A percentile compares a stretch with the other conserved stretches of the same genome.
Evolutionary conservation across 2,888 invertebrate genomes (phyloP).

Genomic region (Thysanoteuthis rhombus): DNA sequence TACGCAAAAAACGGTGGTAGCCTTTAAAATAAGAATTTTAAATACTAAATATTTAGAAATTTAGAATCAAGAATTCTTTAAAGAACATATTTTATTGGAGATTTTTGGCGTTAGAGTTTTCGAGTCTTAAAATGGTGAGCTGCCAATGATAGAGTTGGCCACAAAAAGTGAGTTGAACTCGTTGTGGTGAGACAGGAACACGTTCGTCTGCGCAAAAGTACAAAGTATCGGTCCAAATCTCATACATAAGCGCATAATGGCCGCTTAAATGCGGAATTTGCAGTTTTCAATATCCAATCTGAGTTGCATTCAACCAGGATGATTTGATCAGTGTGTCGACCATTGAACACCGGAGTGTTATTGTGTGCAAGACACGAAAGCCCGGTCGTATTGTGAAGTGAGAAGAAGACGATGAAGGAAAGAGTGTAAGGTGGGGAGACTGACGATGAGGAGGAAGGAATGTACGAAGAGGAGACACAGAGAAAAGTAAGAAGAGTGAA

Average conservation of each 20-base stretch:
- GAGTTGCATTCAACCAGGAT: constrained; percentile 12
- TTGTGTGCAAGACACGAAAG: neutral
- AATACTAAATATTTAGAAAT: neutral
- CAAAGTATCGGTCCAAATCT: neutral
- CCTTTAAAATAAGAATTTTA: neutral
- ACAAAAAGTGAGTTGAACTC: neutral
- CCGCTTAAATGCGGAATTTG: neutral
- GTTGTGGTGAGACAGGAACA: neutral
- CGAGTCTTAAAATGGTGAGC: neutral
- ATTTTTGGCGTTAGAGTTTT: neutral
- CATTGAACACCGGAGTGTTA: neutral
- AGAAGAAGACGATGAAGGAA: neutral
- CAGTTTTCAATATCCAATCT: neutral
- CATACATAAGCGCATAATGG: neutral
- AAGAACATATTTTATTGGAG: neutral
- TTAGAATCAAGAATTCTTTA: neutral
- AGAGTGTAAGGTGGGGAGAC: neutral
- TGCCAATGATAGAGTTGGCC: neutral
- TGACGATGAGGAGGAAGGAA: neutral
- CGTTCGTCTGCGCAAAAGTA: neutral
- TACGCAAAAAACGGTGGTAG: neutral
- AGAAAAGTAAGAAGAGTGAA: neutral
- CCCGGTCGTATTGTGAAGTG: neutral
- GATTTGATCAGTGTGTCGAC: neutral
- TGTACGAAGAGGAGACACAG: neutral